Percentiles rank a stretch among this genome's conserved stretches.
phyloP scores from a whole-genome alignment of 1,140 invertebrate species.

The Drosophila pectinifera region DNA sequence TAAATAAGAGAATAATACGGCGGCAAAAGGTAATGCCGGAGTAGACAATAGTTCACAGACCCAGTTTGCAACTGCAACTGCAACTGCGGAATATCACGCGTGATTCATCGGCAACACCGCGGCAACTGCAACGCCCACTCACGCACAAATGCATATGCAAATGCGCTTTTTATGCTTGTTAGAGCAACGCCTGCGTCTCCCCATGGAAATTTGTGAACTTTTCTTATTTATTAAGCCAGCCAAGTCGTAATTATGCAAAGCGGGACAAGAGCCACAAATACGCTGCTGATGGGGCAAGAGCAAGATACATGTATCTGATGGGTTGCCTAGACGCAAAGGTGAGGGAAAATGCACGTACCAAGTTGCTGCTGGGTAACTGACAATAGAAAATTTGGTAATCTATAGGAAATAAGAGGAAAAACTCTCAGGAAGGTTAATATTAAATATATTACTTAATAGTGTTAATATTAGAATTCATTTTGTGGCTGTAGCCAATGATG shows the following conservation, averaged over 20 bases:
- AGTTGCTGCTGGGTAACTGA: background rate
- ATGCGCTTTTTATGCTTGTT: conserved; percentile 68
- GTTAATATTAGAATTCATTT: background rate
- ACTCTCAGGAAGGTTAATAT: background rate
- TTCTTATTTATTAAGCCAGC: conserved; percentile 71
- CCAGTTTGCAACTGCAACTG: conserved; percentile 46
- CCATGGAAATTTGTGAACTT: conserved; percentile 40
- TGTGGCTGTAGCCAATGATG: no score
- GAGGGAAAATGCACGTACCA: no score
- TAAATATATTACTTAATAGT: background rate
- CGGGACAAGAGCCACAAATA: conserved; percentile 21
- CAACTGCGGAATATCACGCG: conserved; percentile 68
- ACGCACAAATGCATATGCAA: conserved; percentile 63
- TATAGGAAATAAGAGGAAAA: background rate
- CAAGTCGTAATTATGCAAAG: conserved; percentile 76
- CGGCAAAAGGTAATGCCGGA: conserved; percentile 11
- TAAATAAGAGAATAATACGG: conserved; percentile 59
- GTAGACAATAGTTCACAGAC: conserved; percentile 58
- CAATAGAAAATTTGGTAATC: background rate
- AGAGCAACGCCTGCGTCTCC: conserved; percentile 66
- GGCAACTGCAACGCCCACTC: conserved; percentile 49
- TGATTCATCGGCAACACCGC: conserved; percentile 65
- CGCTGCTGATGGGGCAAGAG: conserved; percentile 24
- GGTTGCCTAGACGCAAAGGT: background rate
- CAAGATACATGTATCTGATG: background rate